Evolutionary conservation across 2,888 invertebrate species (phyloP).

Genomic region (Nezara viridula): DNA sequence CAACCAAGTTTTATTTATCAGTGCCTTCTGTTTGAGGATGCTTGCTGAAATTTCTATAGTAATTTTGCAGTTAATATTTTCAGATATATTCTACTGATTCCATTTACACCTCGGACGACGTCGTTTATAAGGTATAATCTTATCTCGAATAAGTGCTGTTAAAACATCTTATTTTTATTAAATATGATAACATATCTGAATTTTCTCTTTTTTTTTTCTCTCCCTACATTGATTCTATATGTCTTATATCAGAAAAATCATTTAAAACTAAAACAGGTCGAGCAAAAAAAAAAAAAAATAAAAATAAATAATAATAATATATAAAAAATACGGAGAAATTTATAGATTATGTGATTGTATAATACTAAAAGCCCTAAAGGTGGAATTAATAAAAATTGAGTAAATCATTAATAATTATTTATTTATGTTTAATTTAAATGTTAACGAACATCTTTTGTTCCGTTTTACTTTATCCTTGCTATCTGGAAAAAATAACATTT

Average conservation of each 20-base stretch:
- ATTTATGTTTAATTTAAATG: too few relatives aligned
- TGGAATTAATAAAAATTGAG: neutral
- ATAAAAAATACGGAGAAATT: too few relatives aligned
- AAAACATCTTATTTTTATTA: conserved; percentile 39
- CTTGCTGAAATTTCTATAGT: too few relatives aligned
- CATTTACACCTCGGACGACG: neutral
- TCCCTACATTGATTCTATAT: neutral
- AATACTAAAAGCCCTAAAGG: neutral
- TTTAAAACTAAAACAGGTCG: too few relatives aligned
- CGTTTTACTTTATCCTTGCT: too few relatives aligned
- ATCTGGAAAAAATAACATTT: too few relatives aligned
- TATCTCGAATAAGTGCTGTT: neutral
- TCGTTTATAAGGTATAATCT: neutral
- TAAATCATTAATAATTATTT: neutral
- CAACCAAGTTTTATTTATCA: too few relatives aligned
- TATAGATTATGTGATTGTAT: too few relatives aligned
- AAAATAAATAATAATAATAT: too few relatives aligned
- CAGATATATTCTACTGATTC: neutral
- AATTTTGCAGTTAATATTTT: neutral
- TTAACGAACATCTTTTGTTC: too few relatives aligned
- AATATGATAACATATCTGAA: conserved; percentile 26
- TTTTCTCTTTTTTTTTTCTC: neutral
- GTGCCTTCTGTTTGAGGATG: too few relatives aligned
- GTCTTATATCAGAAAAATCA: neutral
- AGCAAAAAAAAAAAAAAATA: neutral